phyloP scores from a whole-genome alignment of 2,888 invertebrate species.

The Pimpla rufipes region DNA sequence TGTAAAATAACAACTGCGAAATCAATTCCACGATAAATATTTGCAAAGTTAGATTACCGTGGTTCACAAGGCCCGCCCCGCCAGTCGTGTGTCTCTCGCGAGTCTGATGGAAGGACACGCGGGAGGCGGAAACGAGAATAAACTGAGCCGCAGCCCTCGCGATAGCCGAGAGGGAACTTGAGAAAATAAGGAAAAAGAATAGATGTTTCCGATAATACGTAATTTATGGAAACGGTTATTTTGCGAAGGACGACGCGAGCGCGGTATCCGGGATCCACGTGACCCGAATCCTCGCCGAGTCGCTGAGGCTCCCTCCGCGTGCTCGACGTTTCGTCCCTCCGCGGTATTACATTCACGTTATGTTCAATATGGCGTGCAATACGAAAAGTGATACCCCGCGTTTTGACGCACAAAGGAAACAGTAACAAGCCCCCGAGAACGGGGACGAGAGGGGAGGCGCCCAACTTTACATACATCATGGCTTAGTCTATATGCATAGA shows the following conservation, averaged over 20 bases:
- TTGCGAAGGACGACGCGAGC: slow-evolving; percentile 41
- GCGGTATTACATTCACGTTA: slow-evolving; percentile 42
- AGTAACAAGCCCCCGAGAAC: slow-evolving; percentile 39
- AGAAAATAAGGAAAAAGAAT: slow-evolving; percentile 51
- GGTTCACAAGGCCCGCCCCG: too few species aligned
- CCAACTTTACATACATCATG: slow-evolving; percentile 48
- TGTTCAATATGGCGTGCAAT: slow-evolving; percentile 39
- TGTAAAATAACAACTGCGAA: too few species aligned
- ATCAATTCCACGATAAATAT: too few species aligned
- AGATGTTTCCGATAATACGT: slow-evolving; percentile 63
- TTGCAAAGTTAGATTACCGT: too few species aligned
- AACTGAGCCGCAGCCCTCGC: background rate
- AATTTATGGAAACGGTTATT: slow-evolving; percentile 68
- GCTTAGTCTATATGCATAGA: slow-evolving; percentile 3
- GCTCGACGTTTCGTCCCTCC: slow-evolving; percentile 5
- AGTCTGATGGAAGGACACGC: background rate
- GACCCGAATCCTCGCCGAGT: slow-evolving; percentile 62
- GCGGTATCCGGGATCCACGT: slow-evolving; percentile 50
- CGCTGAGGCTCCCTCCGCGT: slow-evolving; percentile 26
- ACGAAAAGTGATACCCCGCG: slow-evolving; percentile 53
- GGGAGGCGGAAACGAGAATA: background rate
- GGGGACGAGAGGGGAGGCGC: slow-evolving; percentile 55
- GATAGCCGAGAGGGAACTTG: slow-evolving; percentile 8
- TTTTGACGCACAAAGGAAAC: slow-evolving; percentile 48
- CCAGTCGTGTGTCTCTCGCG: background rate